These are phyloP conservation scores for Hyalella azteca DNA, from an alignment of 2,888 invertebrate species.

Conservation along the genomic window DNA sequence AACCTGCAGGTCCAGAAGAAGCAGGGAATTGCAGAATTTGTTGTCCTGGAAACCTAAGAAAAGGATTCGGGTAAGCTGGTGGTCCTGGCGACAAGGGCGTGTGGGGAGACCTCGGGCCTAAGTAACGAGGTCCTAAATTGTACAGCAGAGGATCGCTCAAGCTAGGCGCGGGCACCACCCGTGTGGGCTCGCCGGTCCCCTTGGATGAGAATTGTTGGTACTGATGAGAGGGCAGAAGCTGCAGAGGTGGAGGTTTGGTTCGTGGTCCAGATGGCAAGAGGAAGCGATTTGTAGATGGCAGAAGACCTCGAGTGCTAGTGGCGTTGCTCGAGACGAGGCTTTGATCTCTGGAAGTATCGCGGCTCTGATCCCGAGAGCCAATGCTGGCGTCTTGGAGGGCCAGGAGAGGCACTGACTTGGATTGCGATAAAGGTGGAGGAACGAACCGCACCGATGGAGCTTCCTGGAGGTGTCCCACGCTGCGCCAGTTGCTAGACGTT, in stretches of 20 bases:
- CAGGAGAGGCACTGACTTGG: conserved; percentile 49
- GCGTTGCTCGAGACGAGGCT: conserved; percentile 56
- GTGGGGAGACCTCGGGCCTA: conserved; percentile 44
- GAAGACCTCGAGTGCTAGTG: conserved; percentile 49
- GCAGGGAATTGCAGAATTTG: neutral
- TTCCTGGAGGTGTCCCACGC: conserved; percentile 38
- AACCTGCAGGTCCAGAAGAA: neutral
- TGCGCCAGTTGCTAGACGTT: neutral
- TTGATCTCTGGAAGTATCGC: conserved; percentile 54
- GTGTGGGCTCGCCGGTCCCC: neutral
- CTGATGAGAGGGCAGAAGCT: neutral
- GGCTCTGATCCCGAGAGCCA: conserved; percentile 49
- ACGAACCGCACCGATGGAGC: conserved; percentile 38
- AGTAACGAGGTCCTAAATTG: conserved; percentile 15
- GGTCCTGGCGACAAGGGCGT: conserved; percentile 51
- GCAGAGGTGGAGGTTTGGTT: conserved; percentile 20
- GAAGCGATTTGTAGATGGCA: conserved; percentile 26
- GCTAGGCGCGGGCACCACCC: conserved; percentile 34
- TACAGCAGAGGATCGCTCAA: conserved; percentile 38
- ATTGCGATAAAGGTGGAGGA: conserved; percentile 2
- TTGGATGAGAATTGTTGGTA: neutral
- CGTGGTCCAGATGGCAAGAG: conserved; percentile 1
- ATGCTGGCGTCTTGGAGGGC: conserved; percentile 47
- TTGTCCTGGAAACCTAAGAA: neutral
- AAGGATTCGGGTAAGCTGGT: conserved; percentile 42